Conservation (phyloP, 2,888 invertebrate species). For the Nephrotoma appendiculata region DNA sequence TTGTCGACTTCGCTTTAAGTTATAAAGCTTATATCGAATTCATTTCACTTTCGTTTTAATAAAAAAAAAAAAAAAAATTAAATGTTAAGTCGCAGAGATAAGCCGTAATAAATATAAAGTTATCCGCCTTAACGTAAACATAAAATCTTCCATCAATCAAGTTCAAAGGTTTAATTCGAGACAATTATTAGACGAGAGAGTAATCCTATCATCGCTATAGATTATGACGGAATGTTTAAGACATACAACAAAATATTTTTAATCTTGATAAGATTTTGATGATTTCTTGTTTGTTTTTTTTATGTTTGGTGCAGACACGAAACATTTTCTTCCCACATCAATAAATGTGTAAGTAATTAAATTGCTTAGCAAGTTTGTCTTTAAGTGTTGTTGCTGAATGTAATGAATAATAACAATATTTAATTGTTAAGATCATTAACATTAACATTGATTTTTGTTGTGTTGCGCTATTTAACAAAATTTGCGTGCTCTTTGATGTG, state of each 20-base stretch:
- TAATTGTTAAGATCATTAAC: not conserved
- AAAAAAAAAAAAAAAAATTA: not conserved
- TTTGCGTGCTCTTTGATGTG: not conserved
- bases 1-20: not conserved
- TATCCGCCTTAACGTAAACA: not conserved
- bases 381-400: not conserved
- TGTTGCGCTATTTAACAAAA: not conserved
- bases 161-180: not conserved
- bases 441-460: not conserved
- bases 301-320: not conserved
- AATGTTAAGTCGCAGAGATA: not conserved
- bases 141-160: not conserved
- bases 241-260: not conserved
- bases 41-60: not conserved
- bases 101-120: not conserved
- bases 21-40: not conserved
- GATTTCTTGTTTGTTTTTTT: not conserved
- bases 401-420: not conserved
- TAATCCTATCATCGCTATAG: not conserved
- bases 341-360: not conserved
- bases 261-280: not conserved
- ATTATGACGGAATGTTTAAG: not conserved
- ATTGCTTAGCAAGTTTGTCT: not conserved
- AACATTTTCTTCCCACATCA: not conserved
- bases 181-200: not conserved